A percentile compares a stretch with the other conserved stretches of the same genome.
phyloP scores from a whole-genome alignment of 2,797 vertebrate genomes.

The Gobio occitaniae region DNA sequence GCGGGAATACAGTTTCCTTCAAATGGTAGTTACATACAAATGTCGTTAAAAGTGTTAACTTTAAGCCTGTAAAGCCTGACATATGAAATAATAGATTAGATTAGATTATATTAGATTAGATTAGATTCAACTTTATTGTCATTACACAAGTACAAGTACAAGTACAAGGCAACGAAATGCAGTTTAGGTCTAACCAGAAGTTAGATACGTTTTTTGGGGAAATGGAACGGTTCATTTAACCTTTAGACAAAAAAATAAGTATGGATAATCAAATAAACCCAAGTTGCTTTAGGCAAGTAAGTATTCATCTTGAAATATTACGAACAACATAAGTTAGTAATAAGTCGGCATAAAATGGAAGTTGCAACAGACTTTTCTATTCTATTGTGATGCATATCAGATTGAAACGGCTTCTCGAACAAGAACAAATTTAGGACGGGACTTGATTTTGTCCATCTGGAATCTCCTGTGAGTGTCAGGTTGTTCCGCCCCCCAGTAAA shows the following conservation, averaged over 20 bases:
- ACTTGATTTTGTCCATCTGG: too few relatives aligned
- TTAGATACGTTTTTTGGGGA: not conserved
- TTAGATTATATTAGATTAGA: too few relatives aligned
- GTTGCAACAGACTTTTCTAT: not conserved
- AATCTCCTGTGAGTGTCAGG: too few relatives aligned
- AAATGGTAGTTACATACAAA: not conserved
- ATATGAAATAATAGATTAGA: not conserved
- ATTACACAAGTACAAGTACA: too few relatives aligned
- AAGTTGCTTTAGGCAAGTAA: not conserved
- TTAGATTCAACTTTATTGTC: too few relatives aligned
- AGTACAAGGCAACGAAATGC: too few relatives aligned
- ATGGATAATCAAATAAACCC: not conserved
- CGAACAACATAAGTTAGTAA: not conserved
- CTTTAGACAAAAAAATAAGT: too few relatives aligned
- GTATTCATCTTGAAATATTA: not conserved
- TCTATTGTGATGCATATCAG: too few relatives aligned
- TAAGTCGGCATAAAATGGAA: not conserved
- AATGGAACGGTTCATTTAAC: not conserved
- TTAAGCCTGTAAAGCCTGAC: not conserved
- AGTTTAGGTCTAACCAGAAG: too few relatives aligned
- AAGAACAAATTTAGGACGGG: too few relatives aligned
- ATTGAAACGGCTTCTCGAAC: too few relatives aligned
- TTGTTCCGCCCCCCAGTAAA: too few relatives aligned
- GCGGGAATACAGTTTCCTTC: not conserved
- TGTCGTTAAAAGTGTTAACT: not conserved